Evolutionary conservation across 2,113 vertebrate species (phyloP).

Genomic region (Chaetura pelagica): DNA sequence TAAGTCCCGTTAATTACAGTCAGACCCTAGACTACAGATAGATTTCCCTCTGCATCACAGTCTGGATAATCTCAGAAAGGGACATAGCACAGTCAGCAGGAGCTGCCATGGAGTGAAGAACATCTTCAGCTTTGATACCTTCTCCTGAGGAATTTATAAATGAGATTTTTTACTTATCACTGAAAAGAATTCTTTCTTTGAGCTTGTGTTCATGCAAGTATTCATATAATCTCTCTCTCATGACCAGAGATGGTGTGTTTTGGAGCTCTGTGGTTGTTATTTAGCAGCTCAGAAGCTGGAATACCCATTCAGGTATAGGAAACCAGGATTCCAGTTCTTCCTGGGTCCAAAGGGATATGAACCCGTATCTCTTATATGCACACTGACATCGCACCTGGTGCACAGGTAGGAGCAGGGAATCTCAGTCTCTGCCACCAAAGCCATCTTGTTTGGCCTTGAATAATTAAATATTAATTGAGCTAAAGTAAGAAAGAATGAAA

Average conservation of each 20-base stretch:
- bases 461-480: slow-evolving; percentile 51
- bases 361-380: background rate
- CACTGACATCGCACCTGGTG: accelerated
- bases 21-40: background rate
- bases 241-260: background rate
- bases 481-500: background rate
- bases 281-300: background rate
- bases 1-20: background rate
- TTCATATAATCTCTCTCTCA: background rate
- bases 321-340: background rate
- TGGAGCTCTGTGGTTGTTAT: background rate
- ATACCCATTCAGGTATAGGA: background rate
- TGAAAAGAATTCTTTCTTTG: background rate
- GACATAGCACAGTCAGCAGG: background rate
- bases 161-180: background rate
- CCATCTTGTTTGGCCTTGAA: background rate
- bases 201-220: background rate
- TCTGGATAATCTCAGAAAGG: background rate
- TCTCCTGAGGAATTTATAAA: background rate
- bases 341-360: background rate
- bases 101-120: background rate
- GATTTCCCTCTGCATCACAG: accelerated
- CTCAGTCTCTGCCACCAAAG: slow-evolving; percentile 6
- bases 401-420: background rate
- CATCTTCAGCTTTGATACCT: background rate